Evolutionary conservation across 2,888 invertebrate species (phyloP), one percentile per base, ranked within the genome.

Genomic region (Campaea margaritaria): DNA sequence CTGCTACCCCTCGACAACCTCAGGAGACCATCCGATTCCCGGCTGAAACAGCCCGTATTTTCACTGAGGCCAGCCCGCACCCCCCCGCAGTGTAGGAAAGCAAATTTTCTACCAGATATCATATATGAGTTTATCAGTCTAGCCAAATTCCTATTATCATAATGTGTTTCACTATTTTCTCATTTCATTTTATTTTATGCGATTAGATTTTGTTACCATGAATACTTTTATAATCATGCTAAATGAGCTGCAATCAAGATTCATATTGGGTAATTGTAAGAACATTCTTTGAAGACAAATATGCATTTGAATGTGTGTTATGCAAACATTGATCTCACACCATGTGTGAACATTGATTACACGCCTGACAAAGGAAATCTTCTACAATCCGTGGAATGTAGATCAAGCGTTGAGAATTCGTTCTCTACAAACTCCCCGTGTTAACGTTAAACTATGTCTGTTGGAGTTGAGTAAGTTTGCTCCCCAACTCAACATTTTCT

Each of bases 211-310:
- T n/a, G 36, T 31, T 31, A 31, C 9, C 36, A 12, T 36, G n/a
- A 36, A n/a, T 36, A 36, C 5, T 36, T 36, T 36, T n/a, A n/a
- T 36, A 0, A n/a, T 36, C 2, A 36, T 36, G 12, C 10, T 2
- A 7, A 36, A 4, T 12, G n/a, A n/a, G 7, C 36, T n/a, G 1
- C 36, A n/a, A 3, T 36, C 1, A 10, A 36, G n/a, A 36, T 3
- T 36, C 16, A 16, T 43, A 42, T 41, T 47, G 15, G 12, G 21
- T 12, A 36, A 36, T 12, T 15, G 46, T 44, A 10, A 14, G 31
- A 31, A 36, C 42, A 43, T 55, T 48, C 13, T 42, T 43, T 46
- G 21, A n/a, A 43, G 34, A 55, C 14, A 47, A 48, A 31, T 31
- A 11, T 47, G 5, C 21, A 41, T 47, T 27, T 39, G 21, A 42